These are phyloP conservation scores for Hippocampus mohnikei DNA, from an alignment of 2,113 vertebrate genomes.

Conservation along the genomic window DNA sequence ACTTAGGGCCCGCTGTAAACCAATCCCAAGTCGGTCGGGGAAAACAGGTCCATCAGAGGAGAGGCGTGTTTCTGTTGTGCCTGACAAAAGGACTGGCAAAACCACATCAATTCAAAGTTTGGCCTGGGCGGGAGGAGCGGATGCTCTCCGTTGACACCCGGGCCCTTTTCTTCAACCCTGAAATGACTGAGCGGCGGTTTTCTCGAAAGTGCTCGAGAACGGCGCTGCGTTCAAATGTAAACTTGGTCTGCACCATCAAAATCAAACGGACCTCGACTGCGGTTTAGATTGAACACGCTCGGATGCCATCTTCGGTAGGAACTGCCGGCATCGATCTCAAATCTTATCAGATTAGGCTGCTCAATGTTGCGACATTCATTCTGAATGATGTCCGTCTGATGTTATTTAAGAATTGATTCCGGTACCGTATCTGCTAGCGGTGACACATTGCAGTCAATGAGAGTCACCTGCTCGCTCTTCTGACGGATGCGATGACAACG, in stretches of 20 bases:
- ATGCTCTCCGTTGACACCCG: constrained; percentile 70
- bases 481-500: constrained; percentile 63
- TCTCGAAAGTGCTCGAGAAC: constrained; percentile 57
- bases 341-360: constrained; percentile 8
- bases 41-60: constrained; percentile 73
- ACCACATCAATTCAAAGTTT: constrained; percentile 78
- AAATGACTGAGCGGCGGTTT: constrained; percentile 67
- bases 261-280: constrained; percentile 43
- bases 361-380: too few relatives aligned
- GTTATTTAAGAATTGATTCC: constrained; percentile 36
- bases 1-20: constrained; percentile 77
- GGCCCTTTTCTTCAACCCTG: constrained; percentile 69
- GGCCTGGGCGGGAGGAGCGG: constrained; percentile 62
- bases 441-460: constrained; percentile 27
- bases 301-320: neutral
- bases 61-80: constrained; percentile 72
- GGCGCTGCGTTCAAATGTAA: constrained; percentile 33
- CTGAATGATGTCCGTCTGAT: constrained; percentile 24
- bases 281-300: constrained; percentile 42
- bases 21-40: constrained; percentile 71
- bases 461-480: constrained; percentile 66
- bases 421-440: constrained; percentile 30
- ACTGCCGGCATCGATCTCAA: neutral
- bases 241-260: constrained; percentile 60
- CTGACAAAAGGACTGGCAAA: constrained; percentile 74